A percentile compares a stretch with the other conserved stretches of the same genome.
Conservation (phyloP, 2,888 invertebrate species). For the Eristalinus aeneus region DNA sequence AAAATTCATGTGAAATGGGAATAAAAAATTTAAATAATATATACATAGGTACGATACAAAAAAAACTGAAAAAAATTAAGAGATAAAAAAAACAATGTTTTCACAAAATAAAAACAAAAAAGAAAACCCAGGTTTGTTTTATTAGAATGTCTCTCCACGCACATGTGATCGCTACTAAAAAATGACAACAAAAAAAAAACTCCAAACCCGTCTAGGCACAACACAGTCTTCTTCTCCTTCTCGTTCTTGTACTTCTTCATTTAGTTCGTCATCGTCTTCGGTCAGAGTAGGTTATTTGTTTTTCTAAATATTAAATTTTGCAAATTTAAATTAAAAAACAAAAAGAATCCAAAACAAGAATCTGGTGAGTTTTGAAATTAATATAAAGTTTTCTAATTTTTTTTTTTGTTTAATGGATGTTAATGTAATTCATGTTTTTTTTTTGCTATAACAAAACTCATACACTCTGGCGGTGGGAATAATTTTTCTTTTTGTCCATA, state of each 20-base stretch:
- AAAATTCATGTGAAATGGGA: slow-evolving; percentile 36
- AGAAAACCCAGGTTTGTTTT: slow-evolving; percentile 55
- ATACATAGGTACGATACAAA: slow-evolving; percentile 50
- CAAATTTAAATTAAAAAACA: neutral
- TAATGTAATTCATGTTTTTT: slow-evolving; percentile 30
- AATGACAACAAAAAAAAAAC: slow-evolving; percentile 39
- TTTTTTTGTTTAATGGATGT: slow-evolving; percentile 30
- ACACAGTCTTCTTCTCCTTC: neutral
- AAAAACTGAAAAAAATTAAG: slow-evolving; percentile 57
- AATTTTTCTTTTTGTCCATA: slow-evolving; percentile 29
- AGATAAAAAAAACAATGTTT: slow-evolving; percentile 60
- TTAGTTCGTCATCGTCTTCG: neutral
- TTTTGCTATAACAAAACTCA: slow-evolving; percentile 22
- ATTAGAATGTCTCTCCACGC: slow-evolving; percentile 10
- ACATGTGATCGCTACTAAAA: slow-evolving; percentile 69
- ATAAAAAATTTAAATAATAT: slow-evolving; percentile 23
- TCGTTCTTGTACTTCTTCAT: neutral
- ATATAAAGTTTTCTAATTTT: slow-evolving; percentile 11
- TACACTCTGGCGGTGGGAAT: slow-evolving; percentile 46
- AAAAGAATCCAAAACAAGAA: neutral
- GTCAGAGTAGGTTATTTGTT: neutral
- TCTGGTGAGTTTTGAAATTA: slow-evolving; percentile 39
- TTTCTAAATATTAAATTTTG: slow-evolving; percentile 12
- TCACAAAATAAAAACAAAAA: slow-evolving; percentile 68
- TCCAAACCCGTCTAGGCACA: slow-evolving; percentile 11